Evolutionary conservation across 2,797 vertebrate genomes (phyloP).

Genomic region (Gambelia wislizenii): DNA sequence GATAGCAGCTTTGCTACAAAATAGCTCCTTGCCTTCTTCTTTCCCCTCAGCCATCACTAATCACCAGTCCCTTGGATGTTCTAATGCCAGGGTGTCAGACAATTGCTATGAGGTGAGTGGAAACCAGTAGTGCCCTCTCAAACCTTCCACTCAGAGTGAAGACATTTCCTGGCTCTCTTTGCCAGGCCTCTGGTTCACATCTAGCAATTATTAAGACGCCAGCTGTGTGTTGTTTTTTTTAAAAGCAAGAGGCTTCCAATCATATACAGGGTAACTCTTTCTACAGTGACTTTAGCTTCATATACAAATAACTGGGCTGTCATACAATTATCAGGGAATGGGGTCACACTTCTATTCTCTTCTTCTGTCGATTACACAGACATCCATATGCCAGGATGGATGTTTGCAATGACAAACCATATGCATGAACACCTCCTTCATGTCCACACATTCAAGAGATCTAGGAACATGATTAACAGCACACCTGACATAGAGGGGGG

Average conservation of each 20-base stretch:
- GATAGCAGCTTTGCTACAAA: background rate
- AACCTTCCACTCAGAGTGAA: background rate
- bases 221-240: background rate
- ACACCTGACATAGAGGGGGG: background rate
- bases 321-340: background rate
- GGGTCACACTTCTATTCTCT: background rate
- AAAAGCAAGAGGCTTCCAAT: background rate
- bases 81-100: background rate
- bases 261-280: background rate
- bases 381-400: background rate
- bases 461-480: background rate
- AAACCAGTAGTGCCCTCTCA: background rate
- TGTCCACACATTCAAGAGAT: background rate
- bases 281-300: background rate
- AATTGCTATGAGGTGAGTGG: background rate
- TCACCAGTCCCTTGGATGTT: background rate
- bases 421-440: background rate
- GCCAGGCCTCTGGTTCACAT: no score
- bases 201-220: background rate
- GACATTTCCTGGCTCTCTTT: background rate
- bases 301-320: background rate
- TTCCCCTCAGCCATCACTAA: background rate
- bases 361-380: background rate
- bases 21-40: background rate
- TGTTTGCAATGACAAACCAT: background rate